Base-by-base conservation (phyloP, 2,797 vertebrate species). In the Danionella dracula region DNA sequence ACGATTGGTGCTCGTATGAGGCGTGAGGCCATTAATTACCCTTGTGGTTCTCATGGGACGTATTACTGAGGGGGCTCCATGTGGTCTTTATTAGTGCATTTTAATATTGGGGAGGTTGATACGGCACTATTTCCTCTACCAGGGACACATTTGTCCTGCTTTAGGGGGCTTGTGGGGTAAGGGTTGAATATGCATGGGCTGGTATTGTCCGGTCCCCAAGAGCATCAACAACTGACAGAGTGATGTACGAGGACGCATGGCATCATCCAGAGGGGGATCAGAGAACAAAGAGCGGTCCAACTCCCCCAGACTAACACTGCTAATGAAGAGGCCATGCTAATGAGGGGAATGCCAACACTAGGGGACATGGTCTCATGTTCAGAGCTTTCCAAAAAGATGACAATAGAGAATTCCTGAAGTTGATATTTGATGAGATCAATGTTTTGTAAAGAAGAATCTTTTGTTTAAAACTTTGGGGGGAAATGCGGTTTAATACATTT, bases 71-170 rank as follows among this genome's bases (percentile, higher is more conserved):
- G 5, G 83, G 82, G 85, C 85, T 88, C 82, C 84, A 79, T 78
- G 78, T 85, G 79, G 86, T 90, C 84, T 91, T 89, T 90, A 90
- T 91, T 91, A 90, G 80, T 78, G 77, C 76, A 86, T 90, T 90
- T 87, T 83, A 85, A 89, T 87, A 86, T 83, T 35, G 68, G 51
- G 82, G 82, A 64, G 87, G 79, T 49, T 40, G 74, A 60, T 66
- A 78, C 83, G 74, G 66, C 79, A 83, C 77, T 75, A 74, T 70
- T 80, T 78, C 71, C 70, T 80, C 78, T 82, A 80, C 81, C 77
- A 76, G 76, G 76, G 79, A 81, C 81, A 77, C 66, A 74, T 81
- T 78, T 76, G 70, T 76, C 68, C 74, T 66, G 74, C 64, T 79
- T 72, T 57, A 66, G 77, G 76, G 73, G 61, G 53, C 42, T 51